phyloP scores from a whole-genome alignment of 2,888 invertebrate genomes.

The Trisateles emortualis region DNA sequence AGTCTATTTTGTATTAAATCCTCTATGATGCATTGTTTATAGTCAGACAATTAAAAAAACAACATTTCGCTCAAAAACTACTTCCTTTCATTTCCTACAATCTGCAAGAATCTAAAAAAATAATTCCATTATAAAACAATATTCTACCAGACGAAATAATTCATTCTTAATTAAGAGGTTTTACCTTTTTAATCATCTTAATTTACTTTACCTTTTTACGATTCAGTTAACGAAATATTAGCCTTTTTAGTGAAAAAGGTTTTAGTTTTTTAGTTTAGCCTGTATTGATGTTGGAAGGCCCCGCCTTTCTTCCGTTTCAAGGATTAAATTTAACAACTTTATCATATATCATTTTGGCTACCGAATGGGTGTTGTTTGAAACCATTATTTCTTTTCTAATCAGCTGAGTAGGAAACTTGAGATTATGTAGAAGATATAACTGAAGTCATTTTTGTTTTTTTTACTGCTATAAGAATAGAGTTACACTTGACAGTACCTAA shows the following conservation, averaged over 20 bases:
- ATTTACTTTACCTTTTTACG: slow-evolving; percentile 49
- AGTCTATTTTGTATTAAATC: no score
- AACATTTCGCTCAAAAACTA: neutral
- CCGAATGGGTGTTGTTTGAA: slow-evolving; percentile 69
- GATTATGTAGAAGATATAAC: no score
- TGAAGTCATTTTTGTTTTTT: no score
- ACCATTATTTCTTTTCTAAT: slow-evolving; percentile 68
- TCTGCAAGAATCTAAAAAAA: neutral
- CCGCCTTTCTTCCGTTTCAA: slow-evolving; percentile 63
- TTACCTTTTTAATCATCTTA: slow-evolving; percentile 51
- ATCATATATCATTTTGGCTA: slow-evolving; percentile 70
- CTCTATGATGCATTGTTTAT: no score
- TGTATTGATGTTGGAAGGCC: slow-evolving; percentile 58
- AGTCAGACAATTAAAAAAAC: no score
- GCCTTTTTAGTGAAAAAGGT: slow-evolving; percentile 40
- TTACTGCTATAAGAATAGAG: no score
- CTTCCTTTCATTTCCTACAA: slow-evolving; percentile 1
- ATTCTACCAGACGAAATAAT: slow-evolving; percentile 55
- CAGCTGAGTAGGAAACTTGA: slow-evolving; percentile 11
- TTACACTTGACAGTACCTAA: no score
- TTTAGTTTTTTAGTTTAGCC: slow-evolving; percentile 51
- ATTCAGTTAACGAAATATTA: slow-evolving; percentile 49
- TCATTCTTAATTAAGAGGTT: slow-evolving; percentile 65
- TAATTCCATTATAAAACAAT: slow-evolving; percentile 38
- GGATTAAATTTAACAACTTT: slow-evolving; percentile 69